Percentiles rank a stretch among this genome's conserved stretches.
Conservation (phyloP, 2,888 invertebrate genomes). For the Lissonota sp. region DNA sequence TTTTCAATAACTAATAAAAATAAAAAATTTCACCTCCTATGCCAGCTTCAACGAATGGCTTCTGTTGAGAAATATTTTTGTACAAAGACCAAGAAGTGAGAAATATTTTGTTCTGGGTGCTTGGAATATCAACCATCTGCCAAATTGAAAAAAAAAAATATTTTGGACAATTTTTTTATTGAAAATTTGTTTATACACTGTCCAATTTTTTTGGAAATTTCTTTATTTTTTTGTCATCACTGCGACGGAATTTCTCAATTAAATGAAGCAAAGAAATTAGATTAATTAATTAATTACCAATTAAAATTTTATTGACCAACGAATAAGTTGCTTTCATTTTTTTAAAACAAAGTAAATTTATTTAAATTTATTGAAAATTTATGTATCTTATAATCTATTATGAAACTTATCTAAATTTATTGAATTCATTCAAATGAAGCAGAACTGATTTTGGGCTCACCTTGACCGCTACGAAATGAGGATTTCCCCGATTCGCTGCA, state of each 20-base stretch:
- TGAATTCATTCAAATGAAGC: too few relatives aligned
- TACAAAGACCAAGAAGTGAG: constrained; percentile 51
- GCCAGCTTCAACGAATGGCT: constrained; percentile 53
- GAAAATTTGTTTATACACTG: neutral
- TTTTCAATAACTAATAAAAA: neutral
- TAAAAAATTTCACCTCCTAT: constrained; percentile 53
- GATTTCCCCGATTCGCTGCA: constrained; percentile 61
- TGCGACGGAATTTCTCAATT: too few relatives aligned
- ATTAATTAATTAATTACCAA: too few relatives aligned
- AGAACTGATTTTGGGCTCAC: constrained; percentile 45
- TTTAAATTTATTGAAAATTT: too few relatives aligned
- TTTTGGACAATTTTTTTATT: too few relatives aligned
- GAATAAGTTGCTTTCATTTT: too few relatives aligned
- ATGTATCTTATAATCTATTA: too few relatives aligned
- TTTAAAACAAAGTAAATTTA: too few relatives aligned
- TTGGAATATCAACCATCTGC: constrained; percentile 27
- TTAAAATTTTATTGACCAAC: too few relatives aligned
- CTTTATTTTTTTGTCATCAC: too few relatives aligned
- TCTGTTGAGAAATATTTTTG: constrained; percentile 47
- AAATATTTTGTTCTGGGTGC: constrained; percentile 24
- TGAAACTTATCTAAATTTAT: too few relatives aligned
- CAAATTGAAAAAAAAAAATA: neutral
- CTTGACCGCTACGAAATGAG: constrained; percentile 57
- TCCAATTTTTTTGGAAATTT: neutral
- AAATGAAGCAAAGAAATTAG: too few relatives aligned